Base-by-base conservation (phyloP, 2,888 invertebrate genomes). In the Drosophila tanythrix region DNA sequence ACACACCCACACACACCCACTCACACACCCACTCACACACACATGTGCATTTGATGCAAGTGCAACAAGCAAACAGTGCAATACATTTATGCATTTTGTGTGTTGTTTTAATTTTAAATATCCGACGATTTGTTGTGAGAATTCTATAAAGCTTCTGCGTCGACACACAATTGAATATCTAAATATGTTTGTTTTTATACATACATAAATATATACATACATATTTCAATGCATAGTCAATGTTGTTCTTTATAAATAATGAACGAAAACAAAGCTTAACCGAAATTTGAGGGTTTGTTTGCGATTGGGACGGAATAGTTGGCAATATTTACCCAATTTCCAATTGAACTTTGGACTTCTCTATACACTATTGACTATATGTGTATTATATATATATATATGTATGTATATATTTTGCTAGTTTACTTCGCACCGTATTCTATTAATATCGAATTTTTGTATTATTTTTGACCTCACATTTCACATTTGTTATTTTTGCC, bases 401-500 rank as follows among this genome's bases (percentile, higher is more conserved):
- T 29, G 2, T 29, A 0, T n/a, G 2, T 21, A 4, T 46, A 10
- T 43, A 31, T 53, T 13, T 46, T 18, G 53, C 40, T 38, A 52
- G n/a, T 50, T 59, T 43, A 31, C 21, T 50, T 59, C 33, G 29
- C 62, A 69, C 57, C 50, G 21, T 72, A 59, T 64, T 74, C 88
- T 83, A 83, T 88, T 80, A 85, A 82, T 85, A 83, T 68, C 74
- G 25, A 61, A 73, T 74, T 83, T 74, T 79, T 61, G 38, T 72
- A 53, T 21, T 43, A 43, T 43, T 43, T 43, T 21, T 43, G 53
- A 58, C 48, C 66, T 63, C 73, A 72, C 66, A 55, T 57, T 56
- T 56, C 38, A 56, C 56, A 21, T 83, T 82, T 65, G 69, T 68
- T 79, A 15, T 56, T 62, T 43, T 56, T 35, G 27, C 21, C 35